Evolutionary conservation across 2,797 vertebrate species (phyloP).

Genomic region (Anabas testudineus): DNA sequence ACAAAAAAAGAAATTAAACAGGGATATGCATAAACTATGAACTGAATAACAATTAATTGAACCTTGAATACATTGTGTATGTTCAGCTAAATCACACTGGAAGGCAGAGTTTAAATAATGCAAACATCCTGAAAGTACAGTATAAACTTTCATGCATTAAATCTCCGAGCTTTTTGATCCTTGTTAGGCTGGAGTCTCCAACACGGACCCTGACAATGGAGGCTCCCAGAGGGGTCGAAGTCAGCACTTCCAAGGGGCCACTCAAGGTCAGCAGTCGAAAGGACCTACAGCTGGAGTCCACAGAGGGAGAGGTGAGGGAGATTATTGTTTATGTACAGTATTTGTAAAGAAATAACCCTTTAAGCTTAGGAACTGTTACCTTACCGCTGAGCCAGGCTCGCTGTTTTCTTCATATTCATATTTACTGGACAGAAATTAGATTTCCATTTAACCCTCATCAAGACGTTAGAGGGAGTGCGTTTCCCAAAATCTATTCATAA

Average conservation of each 20-base stretch:
- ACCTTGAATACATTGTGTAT: constrained; percentile 26
- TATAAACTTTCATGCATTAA: constrained; percentile 3
- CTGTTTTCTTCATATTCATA: too few species aligned
- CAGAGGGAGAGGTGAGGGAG: constrained; percentile 91
- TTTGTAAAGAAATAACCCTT: too few species aligned
- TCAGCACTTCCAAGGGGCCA: constrained; percentile 87
- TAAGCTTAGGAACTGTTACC: too few species aligned
- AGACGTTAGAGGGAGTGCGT: too few species aligned
- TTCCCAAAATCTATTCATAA: too few species aligned
- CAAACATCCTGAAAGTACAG: constrained; percentile 21
- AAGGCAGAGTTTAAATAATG: constrained; percentile 32
- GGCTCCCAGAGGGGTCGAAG: constrained; percentile 91
- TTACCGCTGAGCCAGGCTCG: too few species aligned
- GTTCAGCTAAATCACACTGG: constrained; percentile 12
- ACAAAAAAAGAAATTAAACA: constrained; percentile 42
- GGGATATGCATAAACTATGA: constrained; percentile 16
- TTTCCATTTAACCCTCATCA: too few species aligned
- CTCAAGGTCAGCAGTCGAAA: constrained; percentile 91
- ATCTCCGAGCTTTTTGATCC: neutral
- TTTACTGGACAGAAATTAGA: too few species aligned
- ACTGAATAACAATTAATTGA: constrained; percentile 30
- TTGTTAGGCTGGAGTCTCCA: constrained; percentile 90
- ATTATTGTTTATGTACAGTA: too few species aligned
- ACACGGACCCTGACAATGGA: constrained; percentile 93
- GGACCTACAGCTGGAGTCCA: constrained; percentile 92